phyloP scores from a whole-genome alignment of 2,888 invertebrate genomes.

The Drosophila suboccidentalis region DNA sequence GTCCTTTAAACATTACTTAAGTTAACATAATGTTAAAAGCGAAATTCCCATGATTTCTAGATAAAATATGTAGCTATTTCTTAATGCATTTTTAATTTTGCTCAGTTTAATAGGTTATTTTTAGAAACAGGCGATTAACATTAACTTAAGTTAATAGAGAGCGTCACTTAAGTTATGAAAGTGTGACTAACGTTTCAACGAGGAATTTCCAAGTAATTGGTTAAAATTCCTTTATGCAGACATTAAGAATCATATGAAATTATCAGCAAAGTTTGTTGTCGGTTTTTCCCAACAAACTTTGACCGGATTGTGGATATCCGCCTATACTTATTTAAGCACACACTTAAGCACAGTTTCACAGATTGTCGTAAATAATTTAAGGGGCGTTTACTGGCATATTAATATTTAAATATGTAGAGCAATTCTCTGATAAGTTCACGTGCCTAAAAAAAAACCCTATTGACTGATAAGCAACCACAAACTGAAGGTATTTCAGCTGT shows the following conservation, averaged over 20 bases:
- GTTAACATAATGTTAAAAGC: background rate
- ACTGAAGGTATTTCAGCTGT: slow-evolving; percentile 51
- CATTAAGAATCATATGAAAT: background rate
- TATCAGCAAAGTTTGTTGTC: slow-evolving; percentile 4
- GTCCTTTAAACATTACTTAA: background rate
- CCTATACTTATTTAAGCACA: slow-evolving; percentile 1
- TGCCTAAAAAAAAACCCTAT: slow-evolving; percentile 4
- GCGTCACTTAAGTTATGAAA: background rate
- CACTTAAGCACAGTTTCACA: slow-evolving; percentile 6
- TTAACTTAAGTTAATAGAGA: background rate
- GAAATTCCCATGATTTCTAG: background rate
- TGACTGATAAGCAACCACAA: slow-evolving; percentile 44
- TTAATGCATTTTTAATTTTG: background rate
- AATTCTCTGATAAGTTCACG: slow-evolving; percentile 25
- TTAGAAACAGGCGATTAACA: background rate
- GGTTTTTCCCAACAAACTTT: background rate
- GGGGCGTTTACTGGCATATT: slow-evolving; percentile 44
- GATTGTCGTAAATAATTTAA: slow-evolving; percentile 34
- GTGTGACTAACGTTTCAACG: background rate
- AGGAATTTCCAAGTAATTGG: background rate
- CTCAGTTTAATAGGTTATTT: background rate
- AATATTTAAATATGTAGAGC: background rate
- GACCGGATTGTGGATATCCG: slow-evolving; percentile 1
- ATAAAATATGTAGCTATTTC: background rate
- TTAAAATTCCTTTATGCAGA: background rate